These are phyloP conservation scores for Odontothrips loti DNA, from an alignment of 2,888 invertebrate genomes.

Conservation along the genomic window DNA sequence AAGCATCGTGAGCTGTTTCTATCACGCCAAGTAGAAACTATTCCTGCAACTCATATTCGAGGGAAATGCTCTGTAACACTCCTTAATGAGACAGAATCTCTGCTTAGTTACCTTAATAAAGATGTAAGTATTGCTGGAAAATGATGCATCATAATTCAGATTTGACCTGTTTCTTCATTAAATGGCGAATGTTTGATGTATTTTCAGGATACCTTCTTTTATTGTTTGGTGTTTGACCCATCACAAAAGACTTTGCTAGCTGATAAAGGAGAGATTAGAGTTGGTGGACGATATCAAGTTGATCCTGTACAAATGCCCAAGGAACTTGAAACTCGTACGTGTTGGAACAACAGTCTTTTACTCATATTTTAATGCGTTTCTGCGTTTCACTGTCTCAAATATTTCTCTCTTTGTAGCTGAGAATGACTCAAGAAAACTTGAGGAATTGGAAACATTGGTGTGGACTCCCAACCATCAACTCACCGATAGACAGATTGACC, in stretches of 20 bases:
- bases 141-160: not conserved
- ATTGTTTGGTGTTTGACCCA: constrained; percentile 99
- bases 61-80: constrained; percentile 99
- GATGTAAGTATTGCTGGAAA: constrained; percentile 62
- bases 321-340: constrained; percentile 56
- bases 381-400: not conserved
- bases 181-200: constrained; percentile 43
- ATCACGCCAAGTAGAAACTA: constrained; percentile 93
- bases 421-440: constrained; percentile 62
- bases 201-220: constrained; percentile 95
- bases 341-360: not conserved
- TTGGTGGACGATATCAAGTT: constrained; percentile 95
- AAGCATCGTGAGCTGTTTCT: constrained; percentile 97
- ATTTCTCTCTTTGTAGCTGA: constrained; percentile 46
- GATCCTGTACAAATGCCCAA: constrained; percentile 78
- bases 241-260: constrained; percentile 97
- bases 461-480: constrained; percentile 93
- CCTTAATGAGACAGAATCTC: constrained; percentile 97
- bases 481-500: constrained; percentile 95
- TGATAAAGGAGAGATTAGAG: constrained; percentile 83
- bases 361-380: not conserved
- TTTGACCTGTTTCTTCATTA: constrained; percentile 3
- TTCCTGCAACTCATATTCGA: constrained; percentile 97
- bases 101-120: constrained; percentile 93
- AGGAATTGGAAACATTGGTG: constrained; percentile 83